These are phyloP conservation scores for Heliconius melpomene DNA, from an alignment of 1,140 invertebrate genomes.

Conservation along the genomic window DNA sequence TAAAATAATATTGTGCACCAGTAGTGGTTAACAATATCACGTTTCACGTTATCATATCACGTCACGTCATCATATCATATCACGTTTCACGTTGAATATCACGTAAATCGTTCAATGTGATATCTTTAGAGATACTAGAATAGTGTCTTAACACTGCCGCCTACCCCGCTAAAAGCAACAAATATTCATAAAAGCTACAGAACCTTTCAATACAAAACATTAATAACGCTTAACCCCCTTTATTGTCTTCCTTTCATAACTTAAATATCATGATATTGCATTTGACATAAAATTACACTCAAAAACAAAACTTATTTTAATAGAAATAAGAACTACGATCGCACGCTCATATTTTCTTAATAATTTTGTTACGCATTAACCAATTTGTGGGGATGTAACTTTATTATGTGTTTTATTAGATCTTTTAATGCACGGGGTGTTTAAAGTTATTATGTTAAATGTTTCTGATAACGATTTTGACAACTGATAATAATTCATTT, in stretches of 20 bases:
- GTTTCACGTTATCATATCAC: no score
- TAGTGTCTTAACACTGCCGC: no score
- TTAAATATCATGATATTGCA: conserved; percentile 12
- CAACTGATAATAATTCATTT: neutral
- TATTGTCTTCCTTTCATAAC: neutral
- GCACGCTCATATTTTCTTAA: neutral
- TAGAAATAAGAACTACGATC: neutral
- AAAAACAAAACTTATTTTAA: neutral
- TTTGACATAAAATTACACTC: neutral
- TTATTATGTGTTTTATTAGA: conserved; percentile 39
- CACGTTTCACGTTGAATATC: no score
- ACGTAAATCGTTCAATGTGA: no score
- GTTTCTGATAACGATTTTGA: neutral
- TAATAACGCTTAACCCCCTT: neutral
- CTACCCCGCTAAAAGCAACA: neutral
- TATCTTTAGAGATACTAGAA: no score
- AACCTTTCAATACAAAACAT: neutral
- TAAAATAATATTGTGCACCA: no score
- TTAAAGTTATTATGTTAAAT: neutral
- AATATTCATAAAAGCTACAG: neutral
- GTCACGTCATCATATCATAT: no score
- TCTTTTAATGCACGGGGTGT: conserved; percentile 25
- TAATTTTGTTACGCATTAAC: conserved; percentile 15
- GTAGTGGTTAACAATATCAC: no score
- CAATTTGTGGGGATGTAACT: conserved; percentile 39